Percentiles rank a stretch among this genome's conserved stretches.
phyloP scores from a whole-genome alignment of 2,113 vertebrate genomes.

The Catharus fuscescens region DNA sequence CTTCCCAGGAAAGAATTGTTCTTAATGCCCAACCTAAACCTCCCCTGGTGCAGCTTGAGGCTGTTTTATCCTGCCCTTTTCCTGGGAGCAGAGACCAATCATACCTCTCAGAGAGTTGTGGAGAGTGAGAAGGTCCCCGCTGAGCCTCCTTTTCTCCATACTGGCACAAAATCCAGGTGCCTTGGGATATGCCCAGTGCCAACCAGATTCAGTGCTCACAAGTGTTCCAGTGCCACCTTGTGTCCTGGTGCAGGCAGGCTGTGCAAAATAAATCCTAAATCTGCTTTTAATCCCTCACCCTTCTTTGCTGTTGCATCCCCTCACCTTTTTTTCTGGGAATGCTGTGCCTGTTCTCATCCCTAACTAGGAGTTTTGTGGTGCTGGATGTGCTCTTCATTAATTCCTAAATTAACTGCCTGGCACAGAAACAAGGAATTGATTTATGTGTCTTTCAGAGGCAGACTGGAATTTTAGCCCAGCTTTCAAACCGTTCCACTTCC shows the following conservation, averaged over 20 bases:
- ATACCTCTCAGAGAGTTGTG: too few species aligned
- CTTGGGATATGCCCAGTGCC: accelerated
- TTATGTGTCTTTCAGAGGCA: background rate
- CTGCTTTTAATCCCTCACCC: background rate
- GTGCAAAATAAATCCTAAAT: background rate
- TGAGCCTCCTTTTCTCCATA: background rate
- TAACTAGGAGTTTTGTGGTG: background rate
- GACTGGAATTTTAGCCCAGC: background rate
- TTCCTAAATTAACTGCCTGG: background rate
- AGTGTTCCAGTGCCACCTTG: background rate
- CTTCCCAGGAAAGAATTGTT: background rate
- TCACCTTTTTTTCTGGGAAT: background rate
- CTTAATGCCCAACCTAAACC: background rate
- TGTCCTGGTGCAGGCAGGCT: background rate
- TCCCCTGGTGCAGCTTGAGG: too few species aligned
- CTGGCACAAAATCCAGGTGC: accelerated
- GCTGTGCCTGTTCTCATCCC: background rate
- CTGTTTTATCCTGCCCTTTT: background rate
- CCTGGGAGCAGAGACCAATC: background rate
- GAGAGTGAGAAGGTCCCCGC: background rate
- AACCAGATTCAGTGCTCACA: background rate
- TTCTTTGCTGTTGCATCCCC: accelerated
- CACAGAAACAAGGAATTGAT: background rate
- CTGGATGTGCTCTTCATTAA: background rate
- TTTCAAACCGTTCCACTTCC: background rate